Evolutionary conservation across 2,888 invertebrate species (phyloP), one percentile per base, ranked within the genome.

Genomic region (Bibio marci): DNA sequence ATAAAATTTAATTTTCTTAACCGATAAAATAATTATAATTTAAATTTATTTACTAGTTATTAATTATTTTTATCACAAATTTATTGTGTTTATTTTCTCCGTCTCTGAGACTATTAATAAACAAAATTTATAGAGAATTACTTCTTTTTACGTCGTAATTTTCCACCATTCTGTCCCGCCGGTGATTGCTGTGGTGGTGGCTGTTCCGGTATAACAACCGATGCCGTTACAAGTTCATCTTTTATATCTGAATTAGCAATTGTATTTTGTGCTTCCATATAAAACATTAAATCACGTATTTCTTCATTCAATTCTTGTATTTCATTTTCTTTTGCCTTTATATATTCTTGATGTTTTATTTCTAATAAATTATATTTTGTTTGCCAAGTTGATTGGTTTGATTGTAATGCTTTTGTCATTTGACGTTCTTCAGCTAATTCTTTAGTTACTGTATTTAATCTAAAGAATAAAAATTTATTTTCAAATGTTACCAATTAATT

Each of bases 241-340:
- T 56, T 52, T 26, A 56, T 44, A 43, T 63, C 62, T 0, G 62
- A 57, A 33, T 54, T 56, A 18, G 57, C 56, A 44, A 64, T 58
- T 44, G 57, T 54, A 36, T 51, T 54, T 56, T 85, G 83, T 2
- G 92, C 94, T 48, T 94, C 88, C 50, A 98, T 73, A 58, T 82
- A 94, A 65, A 97, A 92, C 91, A 95, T 92, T 36, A 98, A 70
- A 67, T 98, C 98, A 27, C 87, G 71, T 8, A 98, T 69, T 66
- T 98, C 92, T 50, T 97, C 95, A 47, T 80, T 77, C 25, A 97
- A 66, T 15, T 92, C 90, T 0, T 62, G 48, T n/a, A 91, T 70
- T 70, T 92, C 78, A 35, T 60, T 52, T 40, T 71, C 68, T 46
- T 69, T 70, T 68, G 86, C 75, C 33, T 60, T 53, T 42, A 70